Conservation (phyloP, 2,113 vertebrate genomes). For the Mirounga angustirostris region DNA sequence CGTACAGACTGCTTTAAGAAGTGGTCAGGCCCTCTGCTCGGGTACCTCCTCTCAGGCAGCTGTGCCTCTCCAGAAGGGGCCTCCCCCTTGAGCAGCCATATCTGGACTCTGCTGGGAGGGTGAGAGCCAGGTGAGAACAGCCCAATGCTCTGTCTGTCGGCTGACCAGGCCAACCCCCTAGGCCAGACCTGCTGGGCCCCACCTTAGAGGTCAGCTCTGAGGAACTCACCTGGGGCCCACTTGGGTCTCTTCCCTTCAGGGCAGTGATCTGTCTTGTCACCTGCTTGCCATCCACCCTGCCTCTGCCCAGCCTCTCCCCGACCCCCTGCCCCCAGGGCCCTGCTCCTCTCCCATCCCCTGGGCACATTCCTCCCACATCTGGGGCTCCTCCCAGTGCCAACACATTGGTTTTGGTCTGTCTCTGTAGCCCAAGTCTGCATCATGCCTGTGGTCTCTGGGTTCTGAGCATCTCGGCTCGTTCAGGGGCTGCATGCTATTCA, state of each 20-base stretch:
- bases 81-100: not conserved
- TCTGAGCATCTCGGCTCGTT: not conserved
- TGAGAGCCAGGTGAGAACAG: not conserved
- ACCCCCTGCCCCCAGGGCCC: not conserved
- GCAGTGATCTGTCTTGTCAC: not conserved
- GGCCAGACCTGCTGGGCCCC: not conserved
- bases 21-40: too few species aligned
- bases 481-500: not conserved
- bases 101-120: too few species aligned
- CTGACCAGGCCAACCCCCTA: not conserved
- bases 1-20: not conserved
- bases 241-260: not conserved
- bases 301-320: too few species aligned
- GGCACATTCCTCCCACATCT: not conserved
- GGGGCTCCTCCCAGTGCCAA: not conserved
- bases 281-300: not conserved
- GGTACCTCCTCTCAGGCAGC: not conserved
- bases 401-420: not conserved
- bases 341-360: not conserved
- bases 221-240: not conserved
- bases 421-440: not conserved
- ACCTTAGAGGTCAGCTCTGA: not conserved
- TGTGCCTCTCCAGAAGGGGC: not conserved
- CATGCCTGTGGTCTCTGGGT: not conserved
- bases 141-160: not conserved